These are phyloP conservation scores for Brachionus manjavacas DNA, from an alignment of 1,140 invertebrate species.

Conservation along the genomic window DNA sequence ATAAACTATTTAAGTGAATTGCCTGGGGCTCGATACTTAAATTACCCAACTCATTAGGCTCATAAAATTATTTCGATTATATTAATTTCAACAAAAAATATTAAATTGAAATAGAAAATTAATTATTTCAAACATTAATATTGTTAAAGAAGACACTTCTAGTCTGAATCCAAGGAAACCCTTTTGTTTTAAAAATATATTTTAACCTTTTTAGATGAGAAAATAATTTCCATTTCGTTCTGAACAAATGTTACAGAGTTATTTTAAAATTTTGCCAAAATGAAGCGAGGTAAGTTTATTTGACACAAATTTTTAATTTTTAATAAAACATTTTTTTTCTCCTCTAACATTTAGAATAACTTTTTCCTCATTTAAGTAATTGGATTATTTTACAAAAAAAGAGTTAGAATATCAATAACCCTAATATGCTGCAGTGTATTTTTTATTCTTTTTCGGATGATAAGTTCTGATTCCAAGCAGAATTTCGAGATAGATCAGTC, in stretches of 20 bases:
- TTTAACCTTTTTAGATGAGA: background rate
- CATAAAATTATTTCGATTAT: background rate
- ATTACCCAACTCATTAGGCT: background rate
- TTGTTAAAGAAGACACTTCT: background rate
- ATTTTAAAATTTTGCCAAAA: background rate
- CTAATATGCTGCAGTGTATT: background rate
- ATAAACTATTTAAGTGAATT: background rate
- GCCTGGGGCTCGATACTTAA: background rate
- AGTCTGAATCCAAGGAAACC: background rate
- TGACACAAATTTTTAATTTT: background rate
- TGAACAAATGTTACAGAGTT: background rate
- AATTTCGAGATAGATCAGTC: background rate
- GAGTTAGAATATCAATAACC: slow-evolving; percentile 11
- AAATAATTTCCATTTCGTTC: background rate
- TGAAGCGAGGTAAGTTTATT: background rate
- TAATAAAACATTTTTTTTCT: background rate
- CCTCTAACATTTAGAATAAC: background rate
- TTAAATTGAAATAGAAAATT: background rate
- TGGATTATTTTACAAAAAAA: background rate
- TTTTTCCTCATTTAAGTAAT: background rate
- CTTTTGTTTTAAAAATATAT: background rate
- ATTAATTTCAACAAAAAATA: background rate
- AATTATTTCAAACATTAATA: background rate
- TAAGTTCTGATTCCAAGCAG: background rate
- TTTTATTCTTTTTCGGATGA: background rate